These are phyloP conservation scores for Tupaia chinensis DNA, from an alignment of 2,113 vertebrate genomes.

Conservation along the genomic window DNA sequence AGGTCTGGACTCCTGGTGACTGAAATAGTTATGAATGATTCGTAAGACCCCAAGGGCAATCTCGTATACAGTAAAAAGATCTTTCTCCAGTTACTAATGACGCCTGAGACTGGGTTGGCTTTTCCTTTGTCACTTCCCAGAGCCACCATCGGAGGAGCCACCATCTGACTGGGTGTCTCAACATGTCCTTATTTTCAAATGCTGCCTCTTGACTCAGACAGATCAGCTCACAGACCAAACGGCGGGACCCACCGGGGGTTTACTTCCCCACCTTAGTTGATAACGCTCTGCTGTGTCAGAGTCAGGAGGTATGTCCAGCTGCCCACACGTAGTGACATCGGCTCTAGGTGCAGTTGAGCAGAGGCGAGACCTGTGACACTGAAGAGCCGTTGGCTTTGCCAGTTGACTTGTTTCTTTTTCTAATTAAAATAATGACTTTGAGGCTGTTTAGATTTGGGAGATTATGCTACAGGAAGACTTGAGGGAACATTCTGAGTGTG, in stretches of 20 bases:
- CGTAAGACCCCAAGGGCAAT: not conserved
- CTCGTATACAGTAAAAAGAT: constrained; percentile 14
- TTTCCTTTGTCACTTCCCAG: constrained; percentile 1
- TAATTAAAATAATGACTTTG: constrained; percentile 40
- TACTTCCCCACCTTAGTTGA: not conserved
- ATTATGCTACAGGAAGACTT: not conserved
- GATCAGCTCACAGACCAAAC: not conserved
- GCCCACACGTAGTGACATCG: no score
- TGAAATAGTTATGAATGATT: not conserved
- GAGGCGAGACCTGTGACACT: not conserved
- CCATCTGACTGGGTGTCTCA: not conserved
- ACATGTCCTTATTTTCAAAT: not conserved
- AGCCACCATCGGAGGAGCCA: not conserved
- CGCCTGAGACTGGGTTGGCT: not conserved
- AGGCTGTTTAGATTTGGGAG: constrained; percentile 41
- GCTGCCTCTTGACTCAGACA: not conserved
- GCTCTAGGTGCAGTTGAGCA: not conserved
- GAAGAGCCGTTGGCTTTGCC: constrained; percentile 53
- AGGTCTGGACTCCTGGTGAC: not conserved
- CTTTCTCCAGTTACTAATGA: not conserved
- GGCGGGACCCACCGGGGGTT: not conserved
- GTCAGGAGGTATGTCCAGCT: not conserved
- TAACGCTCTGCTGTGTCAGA: not conserved
- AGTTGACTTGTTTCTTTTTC: constrained; percentile 47
- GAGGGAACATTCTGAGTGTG: not conserved